These are phyloP conservation scores for Anthopleura xanthogrammica DNA, from an alignment of 92 coral and sea anemone genomes.

Conservation along the genomic window DNA sequence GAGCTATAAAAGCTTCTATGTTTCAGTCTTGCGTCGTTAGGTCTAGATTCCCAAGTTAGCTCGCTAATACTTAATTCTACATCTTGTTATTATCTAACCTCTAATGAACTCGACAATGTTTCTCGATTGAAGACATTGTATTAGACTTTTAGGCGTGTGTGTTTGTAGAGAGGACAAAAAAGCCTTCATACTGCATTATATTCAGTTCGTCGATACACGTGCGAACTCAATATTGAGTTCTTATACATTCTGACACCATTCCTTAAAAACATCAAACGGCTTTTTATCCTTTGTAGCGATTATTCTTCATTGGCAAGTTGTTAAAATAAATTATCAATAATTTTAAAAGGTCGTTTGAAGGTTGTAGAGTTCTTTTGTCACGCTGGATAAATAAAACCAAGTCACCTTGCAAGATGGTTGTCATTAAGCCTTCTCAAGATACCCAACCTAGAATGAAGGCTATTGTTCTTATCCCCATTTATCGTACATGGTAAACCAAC, in stretches of 20 bases:
- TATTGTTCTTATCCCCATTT: not conserved
- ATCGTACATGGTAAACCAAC: slow-evolving; percentile 1
- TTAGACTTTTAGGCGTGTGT: slow-evolving; percentile 2
- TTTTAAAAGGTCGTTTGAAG: not conserved
- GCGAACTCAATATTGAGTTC: not conserved
- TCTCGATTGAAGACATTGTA: not conserved
- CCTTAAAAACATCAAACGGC: not conserved
- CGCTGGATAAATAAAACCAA: not conserved
- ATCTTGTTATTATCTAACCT: not conserved
- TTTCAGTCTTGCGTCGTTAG: not conserved
- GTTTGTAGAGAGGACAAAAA: not conserved
- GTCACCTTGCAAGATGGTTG: slow-evolving; percentile 4
- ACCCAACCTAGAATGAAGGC: not conserved
- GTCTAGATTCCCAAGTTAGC: not conserved
- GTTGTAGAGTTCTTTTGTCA: not conserved
- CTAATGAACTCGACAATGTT: not conserved
- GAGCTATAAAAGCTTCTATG: not conserved
- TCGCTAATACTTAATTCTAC: not conserved
- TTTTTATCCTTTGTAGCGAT: not conserved
- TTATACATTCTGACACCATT: not conserved
- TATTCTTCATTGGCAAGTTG: not conserved
- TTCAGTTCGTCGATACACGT: not conserved
- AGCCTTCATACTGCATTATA: not conserved
- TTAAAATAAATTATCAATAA: not conserved
- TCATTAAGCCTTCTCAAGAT: not conserved